Evolutionary conservation across 2,888 invertebrate genomes (phyloP), one percentile per base, ranked within the genome.

Genomic region (Drosophila meridiana): DNA sequence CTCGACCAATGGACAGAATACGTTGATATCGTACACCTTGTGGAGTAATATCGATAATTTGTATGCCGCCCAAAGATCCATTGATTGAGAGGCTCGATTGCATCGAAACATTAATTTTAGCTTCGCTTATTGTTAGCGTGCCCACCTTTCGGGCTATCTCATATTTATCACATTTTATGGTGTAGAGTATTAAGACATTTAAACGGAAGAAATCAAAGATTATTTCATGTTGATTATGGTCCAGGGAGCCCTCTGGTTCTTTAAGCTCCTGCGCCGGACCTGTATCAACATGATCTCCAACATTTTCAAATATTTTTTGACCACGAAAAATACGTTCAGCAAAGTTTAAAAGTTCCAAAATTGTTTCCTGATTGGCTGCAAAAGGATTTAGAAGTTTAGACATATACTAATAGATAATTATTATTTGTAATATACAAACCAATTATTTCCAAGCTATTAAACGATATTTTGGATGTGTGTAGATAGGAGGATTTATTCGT

Each of bases 391-490:
- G 2, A 4, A n/a, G 4, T 55, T 0, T 3, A 38, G 38, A 26
- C 4, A 55, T 40, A 11, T 55, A 2, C 26, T 13, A 26, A 26
- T 7, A 36, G 2, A 9, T 34, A 34, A 38, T 0, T 55, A 55
- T 4, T 28, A 14, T 4, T 53, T 14, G 0, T 3, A 30, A n/a
- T 14, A 26, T 32, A 42, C 94, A 94, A 91, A 97, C 97, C 98
- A 76, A 98, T 98, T 63, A 99, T 97, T 92, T 99, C 99, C 80
- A 99, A 94, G 92, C 97, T 98, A 91, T 99, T 99, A 91, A 99
- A 99, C 82, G 98, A 96, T 83, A 99, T 96, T 88, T 97, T 97
- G 0, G 97, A 97, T 56, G 98, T 95, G 83, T 97, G 95, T 52
- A 69, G 67, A 42, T 65, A 74, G n/a, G 94, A 87, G 42, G 94